Evolutionary conservation across 2,797 vertebrate genomes (phyloP).

Genomic region (Harpagifer antarcticus): DNA sequence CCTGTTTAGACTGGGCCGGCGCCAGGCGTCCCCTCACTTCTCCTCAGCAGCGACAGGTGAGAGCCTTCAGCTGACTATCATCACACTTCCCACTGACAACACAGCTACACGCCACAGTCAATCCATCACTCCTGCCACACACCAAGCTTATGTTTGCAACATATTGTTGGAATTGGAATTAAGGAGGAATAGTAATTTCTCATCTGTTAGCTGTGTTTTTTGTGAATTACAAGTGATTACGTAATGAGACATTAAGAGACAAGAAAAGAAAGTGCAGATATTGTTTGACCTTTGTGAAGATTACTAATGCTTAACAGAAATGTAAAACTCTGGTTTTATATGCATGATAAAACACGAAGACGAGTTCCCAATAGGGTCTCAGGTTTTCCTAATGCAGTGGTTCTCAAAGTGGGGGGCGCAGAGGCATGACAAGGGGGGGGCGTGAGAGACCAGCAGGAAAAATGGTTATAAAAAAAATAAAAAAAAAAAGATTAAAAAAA

Average conservation of each 20-base stretch:
- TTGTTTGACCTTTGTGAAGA: not conserved
- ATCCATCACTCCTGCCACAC: constrained; percentile 72
- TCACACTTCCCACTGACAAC: constrained; percentile 73
- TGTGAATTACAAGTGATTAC: constrained; percentile 1
- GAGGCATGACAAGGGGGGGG: too few relatives aligned
- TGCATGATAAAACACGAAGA: not conserved
- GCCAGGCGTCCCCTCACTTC: constrained; percentile 74
- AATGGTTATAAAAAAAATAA: too few relatives aligned
- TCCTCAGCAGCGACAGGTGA: constrained; percentile 79
- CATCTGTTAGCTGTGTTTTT: not conserved
- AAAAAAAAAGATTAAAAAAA: too few relatives aligned
- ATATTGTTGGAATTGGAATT: constrained; percentile 33
- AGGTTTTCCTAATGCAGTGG: not conserved
- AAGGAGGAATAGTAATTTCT: not conserved
- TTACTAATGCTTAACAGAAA: not conserved
- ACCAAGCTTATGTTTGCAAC: constrained; percentile 19
- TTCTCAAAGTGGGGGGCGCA: too few relatives aligned
- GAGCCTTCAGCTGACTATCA: constrained; percentile 78
- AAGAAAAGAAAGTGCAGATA: not conserved
- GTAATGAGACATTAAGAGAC: not conserved
- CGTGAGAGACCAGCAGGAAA: too few relatives aligned
- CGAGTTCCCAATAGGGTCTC: not conserved
- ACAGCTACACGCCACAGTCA: constrained; percentile 58
- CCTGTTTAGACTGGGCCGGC: constrained; percentile 84
- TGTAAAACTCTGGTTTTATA: not conserved